Evolutionary conservation across 2,113 vertebrate species (phyloP).

Genomic region (Picathartes gymnocephalus): DNA sequence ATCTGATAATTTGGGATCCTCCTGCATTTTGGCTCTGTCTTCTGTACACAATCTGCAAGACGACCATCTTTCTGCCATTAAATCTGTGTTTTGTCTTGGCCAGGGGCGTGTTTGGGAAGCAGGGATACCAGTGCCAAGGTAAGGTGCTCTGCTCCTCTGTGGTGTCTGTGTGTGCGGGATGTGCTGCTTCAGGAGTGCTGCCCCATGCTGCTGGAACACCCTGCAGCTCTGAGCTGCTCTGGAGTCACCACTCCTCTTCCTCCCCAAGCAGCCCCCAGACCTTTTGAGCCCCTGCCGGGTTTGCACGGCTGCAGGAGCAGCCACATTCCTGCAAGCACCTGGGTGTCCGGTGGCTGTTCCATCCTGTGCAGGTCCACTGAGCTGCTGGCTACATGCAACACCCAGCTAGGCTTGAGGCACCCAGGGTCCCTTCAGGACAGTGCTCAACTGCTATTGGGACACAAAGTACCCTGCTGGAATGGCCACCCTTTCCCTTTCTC

Average conservation of each 20-base stretch:
- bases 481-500: not conserved
- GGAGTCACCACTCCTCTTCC: not conserved
- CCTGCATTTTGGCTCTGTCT: not conserved
- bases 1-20: not conserved
- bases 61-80: not conserved
- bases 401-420: not conserved
- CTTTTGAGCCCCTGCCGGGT: not conserved
- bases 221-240: not conserved
- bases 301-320: not conserved
- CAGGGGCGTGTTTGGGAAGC: constrained; percentile 98
- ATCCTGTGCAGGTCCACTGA: not conserved
- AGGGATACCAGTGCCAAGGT: constrained; percentile 99
- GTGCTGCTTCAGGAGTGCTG: not conserved
- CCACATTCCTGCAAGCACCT: not conserved
- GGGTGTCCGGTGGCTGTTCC: accelerated
- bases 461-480: not conserved
- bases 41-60: not conserved
- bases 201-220: not conserved
- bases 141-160: not conserved
- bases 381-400: not conserved
- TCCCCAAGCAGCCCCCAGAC: not conserved
- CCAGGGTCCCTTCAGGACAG: not conserved
- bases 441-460: not conserved
- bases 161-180: not conserved
- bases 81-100: constrained; percentile 39